Evolutionary conservation across 35 echinoderm and acorn worm genomes (phyloP).

Genomic region (Strongylocentrotus purpuratus): DNA sequence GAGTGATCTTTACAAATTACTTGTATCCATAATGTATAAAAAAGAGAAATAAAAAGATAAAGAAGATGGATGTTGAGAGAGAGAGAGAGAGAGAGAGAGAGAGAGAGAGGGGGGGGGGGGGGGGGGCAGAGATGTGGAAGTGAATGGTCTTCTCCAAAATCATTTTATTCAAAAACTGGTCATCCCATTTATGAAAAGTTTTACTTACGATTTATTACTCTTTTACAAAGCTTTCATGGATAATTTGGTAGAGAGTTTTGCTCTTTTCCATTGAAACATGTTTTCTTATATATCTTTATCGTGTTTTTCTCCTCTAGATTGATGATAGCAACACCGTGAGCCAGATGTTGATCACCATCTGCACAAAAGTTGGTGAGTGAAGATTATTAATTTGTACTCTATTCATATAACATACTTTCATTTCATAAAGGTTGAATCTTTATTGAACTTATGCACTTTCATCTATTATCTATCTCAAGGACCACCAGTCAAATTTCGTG

Average conservation of each 20-base stretch:
- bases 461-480: too few relatives aligned
- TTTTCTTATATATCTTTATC: conserved; percentile 14
- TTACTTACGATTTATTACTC: too few relatives aligned
- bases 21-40: background rate
- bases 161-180: too few relatives aligned
- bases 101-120: background rate
- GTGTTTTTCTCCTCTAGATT: conserved; percentile 58
- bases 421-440: too few relatives aligned
- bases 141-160: background rate
- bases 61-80: background rate
- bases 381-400: background rate
- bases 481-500: too few relatives aligned
- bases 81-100: background rate
- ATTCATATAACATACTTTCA: too few relatives aligned
- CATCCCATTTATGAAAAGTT: too few relatives aligned
- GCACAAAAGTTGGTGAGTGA: conserved; percentile 89
- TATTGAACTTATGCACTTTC: too few relatives aligned
- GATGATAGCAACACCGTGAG: conserved; percentile 98
- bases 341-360: conserved; percentile 97
- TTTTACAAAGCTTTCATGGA: too few relatives aligned
- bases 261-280: too few relatives aligned
- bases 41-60: background rate
- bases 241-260: too few relatives aligned
- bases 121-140: too few relatives aligned
- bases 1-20: background rate